Conservation (phyloP, 2,888 invertebrate genomes). For the Eledone cirrhosa region DNA sequence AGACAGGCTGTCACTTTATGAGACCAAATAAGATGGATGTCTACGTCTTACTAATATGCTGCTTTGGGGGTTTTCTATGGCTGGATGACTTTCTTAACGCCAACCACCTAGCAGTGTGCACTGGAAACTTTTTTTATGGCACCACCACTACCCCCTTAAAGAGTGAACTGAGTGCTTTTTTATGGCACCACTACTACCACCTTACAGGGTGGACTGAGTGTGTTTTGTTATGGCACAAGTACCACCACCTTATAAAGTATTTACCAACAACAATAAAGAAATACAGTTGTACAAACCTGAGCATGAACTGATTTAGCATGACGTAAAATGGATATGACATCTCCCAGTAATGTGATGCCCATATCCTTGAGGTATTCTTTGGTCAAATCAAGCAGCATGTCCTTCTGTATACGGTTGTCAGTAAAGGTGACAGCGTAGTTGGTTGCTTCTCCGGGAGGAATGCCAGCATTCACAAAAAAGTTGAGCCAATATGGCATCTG, state of each 20-base stretch:
- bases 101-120: too few species aligned
- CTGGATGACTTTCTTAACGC: too few species aligned
- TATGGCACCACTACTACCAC: too few species aligned
- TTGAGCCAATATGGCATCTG: conserved; percentile 77
- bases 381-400: conserved; percentile 86
- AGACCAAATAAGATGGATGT: neutral
- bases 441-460: conserved; percentile 81
- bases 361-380: conserved; percentile 88
- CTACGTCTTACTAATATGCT: too few species aligned
- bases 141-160: too few species aligned
- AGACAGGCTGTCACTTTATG: neutral
- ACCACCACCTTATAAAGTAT: too few species aligned
- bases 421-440: conserved; percentile 87
- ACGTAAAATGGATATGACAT: conserved; percentile 75
- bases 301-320: conserved; percentile 72
- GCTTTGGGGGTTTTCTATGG: too few species aligned
- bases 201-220: too few species aligned
- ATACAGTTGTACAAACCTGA: conserved; percentile 61
- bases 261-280: neutral
- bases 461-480: conserved; percentile 86
- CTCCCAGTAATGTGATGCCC: conserved; percentile 80
- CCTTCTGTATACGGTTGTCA: conserved; percentile 84
- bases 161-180: too few species aligned
- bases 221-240: too few species aligned
- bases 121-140: too few species aligned